Evolutionary conservation across 2,888 invertebrate species (phyloP).

Genomic region (Eledona agricola): DNA sequence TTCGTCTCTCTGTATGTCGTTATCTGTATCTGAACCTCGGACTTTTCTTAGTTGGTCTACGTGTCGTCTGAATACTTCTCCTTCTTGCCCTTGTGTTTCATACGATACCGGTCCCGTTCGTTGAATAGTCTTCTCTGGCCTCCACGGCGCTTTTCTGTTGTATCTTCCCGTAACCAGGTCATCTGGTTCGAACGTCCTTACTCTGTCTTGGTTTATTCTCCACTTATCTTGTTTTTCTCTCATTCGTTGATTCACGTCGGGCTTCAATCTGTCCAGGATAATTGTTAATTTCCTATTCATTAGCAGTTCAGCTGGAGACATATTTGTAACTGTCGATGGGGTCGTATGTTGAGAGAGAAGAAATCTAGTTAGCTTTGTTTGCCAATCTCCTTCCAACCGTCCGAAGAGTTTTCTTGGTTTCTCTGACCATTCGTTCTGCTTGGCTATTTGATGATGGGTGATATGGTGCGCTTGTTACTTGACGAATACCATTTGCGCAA

Average conservation of each 20-base stretch:
- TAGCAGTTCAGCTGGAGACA: conserved; percentile 37
- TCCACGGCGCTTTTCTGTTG: not conserved
- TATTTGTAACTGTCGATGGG: conserved; percentile 37
- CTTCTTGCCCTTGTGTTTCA: not conserved
- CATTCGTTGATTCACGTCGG: not conserved
- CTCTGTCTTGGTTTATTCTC: not conserved
- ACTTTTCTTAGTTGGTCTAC: conserved; percentile 5
- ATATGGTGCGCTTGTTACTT: not conserved
- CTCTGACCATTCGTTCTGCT: too few species aligned
- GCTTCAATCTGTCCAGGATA: not conserved
- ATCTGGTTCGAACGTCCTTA: not conserved
- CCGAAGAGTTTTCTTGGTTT: not conserved
- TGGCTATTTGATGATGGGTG: too few species aligned
- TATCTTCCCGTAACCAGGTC: not conserved
- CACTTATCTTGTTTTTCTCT: not conserved
- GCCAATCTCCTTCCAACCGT: not conserved
- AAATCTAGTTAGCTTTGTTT: not conserved
- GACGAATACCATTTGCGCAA: conserved; percentile 28
- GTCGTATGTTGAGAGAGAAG: conserved; percentile 33
- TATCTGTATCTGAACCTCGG: too few species aligned
- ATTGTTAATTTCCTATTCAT: conserved; percentile 2
- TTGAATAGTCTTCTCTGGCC: not conserved
- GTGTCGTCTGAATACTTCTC: not conserved
- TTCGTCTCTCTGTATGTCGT: too few species aligned
- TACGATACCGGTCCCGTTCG: not conserved